Conservation (phyloP, 2,113 vertebrate genomes). For the Corythoichthys intestinalis region DNA sequence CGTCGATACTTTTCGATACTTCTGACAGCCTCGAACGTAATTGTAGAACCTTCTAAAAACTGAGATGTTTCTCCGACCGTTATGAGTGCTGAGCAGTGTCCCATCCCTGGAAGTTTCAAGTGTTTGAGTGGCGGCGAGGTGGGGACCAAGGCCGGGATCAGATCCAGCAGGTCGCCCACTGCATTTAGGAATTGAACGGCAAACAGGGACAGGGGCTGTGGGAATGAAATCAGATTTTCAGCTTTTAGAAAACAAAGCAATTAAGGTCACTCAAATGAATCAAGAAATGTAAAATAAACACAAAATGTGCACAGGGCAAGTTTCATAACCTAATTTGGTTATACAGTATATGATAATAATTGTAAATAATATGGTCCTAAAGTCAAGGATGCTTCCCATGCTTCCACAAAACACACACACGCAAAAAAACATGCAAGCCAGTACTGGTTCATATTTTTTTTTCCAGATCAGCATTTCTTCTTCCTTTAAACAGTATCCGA, state of each 20-base stretch:
- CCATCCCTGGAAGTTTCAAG: constrained; percentile 76
- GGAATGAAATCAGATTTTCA: constrained; percentile 38
- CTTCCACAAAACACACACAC: neutral
- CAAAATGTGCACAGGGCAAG: neutral
- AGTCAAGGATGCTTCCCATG: neutral
- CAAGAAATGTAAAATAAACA: neutral
- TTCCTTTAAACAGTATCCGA: neutral
- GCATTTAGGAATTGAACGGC: constrained; percentile 82
- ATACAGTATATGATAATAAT: neutral
- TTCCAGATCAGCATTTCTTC: neutral
- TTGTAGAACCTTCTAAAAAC: neutral
- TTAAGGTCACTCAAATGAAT: neutral
- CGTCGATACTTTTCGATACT: no score
- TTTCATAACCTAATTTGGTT: neutral
- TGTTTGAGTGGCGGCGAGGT: constrained; percentile 25
- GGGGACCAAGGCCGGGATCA: constrained; percentile 79
- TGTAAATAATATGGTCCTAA: neutral
- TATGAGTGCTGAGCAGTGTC: constrained; percentile 91
- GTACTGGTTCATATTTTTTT: neutral
- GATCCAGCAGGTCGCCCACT: constrained; percentile 84
- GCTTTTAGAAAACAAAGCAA: constrained; percentile 8
- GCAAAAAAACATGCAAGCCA: neutral
- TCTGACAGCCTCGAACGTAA: no score
- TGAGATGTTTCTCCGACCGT: constrained; percentile 71
- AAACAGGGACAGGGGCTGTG: constrained; percentile 79